A percentile compares a stretch with the other conserved stretches of the same genome.
Evolutionary conservation across 2,113 vertebrate genomes (phyloP).

Genomic region (Spea multiplicata): DNA sequence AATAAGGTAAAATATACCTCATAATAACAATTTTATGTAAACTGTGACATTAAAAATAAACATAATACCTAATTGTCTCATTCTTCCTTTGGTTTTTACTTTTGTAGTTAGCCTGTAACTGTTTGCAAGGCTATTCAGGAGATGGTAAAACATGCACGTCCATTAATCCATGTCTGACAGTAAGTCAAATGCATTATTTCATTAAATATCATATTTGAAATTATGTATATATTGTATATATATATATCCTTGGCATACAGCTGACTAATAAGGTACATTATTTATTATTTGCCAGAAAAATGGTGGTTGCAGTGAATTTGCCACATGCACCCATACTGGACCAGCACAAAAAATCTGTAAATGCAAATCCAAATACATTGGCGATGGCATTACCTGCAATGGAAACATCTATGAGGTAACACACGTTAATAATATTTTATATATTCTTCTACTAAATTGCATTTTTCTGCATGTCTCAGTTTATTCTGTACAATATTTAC

Average conservation of each 20-base stretch:
- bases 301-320: slow-evolving; percentile 77
- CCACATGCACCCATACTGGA: slow-evolving; percentile 72
- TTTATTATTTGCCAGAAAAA: slow-evolving; percentile 70
- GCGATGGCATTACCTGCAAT: slow-evolving; percentile 80
- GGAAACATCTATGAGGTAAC: slow-evolving; percentile 76
- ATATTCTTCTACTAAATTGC: too few species aligned
- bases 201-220: background rate
- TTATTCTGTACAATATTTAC: fast-evolving
- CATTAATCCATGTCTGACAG: slow-evolving; percentile 73
- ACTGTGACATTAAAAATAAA: too few species aligned
- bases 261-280: too few species aligned
- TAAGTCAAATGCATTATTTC: slow-evolving; percentile 58
- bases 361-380: slow-evolving; percentile 65
- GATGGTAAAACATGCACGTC: slow-evolving; percentile 74
- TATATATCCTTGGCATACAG: too few species aligned
- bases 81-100: slow-evolving; percentile 8
- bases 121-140: slow-evolving; percentile 71
- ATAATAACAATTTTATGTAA: too few species aligned
- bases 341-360: slow-evolving; percentile 71
- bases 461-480: background rate
- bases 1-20: slow-evolving; percentile 72
- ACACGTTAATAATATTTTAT: too few species aligned
- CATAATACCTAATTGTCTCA: too few species aligned
- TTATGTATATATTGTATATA: too few species aligned
- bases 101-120: slow-evolving; percentile 79